A percentile compares a stretch with the other conserved stretches of the same genome.
These are phyloP conservation scores for Catharus minimus DNA, from an alignment of 2,113 vertebrate species.

Conservation along the genomic window DNA sequence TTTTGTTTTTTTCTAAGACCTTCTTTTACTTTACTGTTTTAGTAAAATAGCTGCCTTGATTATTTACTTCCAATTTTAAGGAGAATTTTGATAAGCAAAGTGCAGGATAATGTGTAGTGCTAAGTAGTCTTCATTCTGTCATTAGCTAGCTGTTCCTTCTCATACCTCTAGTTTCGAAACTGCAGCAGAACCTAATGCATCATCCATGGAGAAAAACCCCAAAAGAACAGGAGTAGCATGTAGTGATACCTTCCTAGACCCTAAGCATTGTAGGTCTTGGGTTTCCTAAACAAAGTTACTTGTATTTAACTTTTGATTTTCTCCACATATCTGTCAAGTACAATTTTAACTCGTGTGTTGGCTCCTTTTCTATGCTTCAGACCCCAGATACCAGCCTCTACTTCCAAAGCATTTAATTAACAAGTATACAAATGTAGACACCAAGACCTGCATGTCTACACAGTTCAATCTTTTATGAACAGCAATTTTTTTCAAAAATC, in stretches of 20 bases:
- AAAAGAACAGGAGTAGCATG: background rate
- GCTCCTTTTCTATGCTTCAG: background rate
- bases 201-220: background rate
- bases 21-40: background rate
- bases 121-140: background rate
- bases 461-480: background rate
- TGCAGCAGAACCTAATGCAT: rapidly evolving
- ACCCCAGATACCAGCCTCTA: background rate
- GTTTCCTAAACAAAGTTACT: background rate
- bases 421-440: background rate
- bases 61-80: background rate
- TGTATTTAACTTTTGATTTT: background rate
- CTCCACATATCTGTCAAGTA: background rate
- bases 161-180: background rate
- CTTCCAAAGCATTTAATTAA: background rate
- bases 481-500: background rate
- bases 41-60: background rate
- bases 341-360: background rate
- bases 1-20: background rate
- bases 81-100: background rate
- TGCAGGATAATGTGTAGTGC: background rate
- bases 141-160: background rate
- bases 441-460: background rate
- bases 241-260: background rate
- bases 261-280: background rate